Conservation (phyloP, 23 tunicate species). For the Clavelina lepadiformis region DNA sequence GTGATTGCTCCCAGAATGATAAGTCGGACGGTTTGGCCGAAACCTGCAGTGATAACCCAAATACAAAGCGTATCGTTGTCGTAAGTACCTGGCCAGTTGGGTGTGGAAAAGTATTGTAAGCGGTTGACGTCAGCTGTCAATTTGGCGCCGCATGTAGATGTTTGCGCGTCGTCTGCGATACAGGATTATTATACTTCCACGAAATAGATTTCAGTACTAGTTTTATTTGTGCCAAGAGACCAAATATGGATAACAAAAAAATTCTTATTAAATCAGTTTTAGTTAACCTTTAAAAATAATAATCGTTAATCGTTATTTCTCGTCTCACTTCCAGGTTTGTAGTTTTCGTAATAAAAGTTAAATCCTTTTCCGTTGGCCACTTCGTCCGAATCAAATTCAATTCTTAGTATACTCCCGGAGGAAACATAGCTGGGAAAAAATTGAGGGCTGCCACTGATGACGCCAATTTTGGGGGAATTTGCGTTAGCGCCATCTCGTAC, state of each 20-base stretch:
- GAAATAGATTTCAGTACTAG: too few species aligned
- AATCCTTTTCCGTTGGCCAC: slow-evolving; percentile 3
- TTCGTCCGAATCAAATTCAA: background rate
- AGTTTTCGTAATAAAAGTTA: background rate
- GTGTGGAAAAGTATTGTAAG: slow-evolving; percentile 5
- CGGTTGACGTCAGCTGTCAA: background rate
- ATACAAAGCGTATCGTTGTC: background rate
- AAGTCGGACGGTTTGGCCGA: background rate
- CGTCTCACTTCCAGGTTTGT: background rate
- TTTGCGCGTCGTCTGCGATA: background rate
- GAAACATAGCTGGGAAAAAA: background rate
- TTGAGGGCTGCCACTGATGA: slow-evolving; percentile 7
- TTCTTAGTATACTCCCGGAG: slow-evolving; percentile 2
- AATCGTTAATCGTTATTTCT: too few species aligned
- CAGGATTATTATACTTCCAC: too few species aligned
- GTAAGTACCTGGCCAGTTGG: slow-evolving; percentile 6
- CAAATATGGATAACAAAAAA: too few species aligned
- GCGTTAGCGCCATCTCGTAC: background rate
- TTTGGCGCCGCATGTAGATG: background rate
- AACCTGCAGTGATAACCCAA: background rate
- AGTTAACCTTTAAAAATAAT: too few species aligned
- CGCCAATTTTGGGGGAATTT: slow-evolving; percentile 7
- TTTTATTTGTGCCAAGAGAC: too few species aligned
- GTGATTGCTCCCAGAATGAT: slow-evolving; percentile 1
- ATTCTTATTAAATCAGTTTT: too few species aligned